phyloP scores from a whole-genome alignment of 2,797 vertebrate genomes.

The Crocidura indochinensis region DNA sequence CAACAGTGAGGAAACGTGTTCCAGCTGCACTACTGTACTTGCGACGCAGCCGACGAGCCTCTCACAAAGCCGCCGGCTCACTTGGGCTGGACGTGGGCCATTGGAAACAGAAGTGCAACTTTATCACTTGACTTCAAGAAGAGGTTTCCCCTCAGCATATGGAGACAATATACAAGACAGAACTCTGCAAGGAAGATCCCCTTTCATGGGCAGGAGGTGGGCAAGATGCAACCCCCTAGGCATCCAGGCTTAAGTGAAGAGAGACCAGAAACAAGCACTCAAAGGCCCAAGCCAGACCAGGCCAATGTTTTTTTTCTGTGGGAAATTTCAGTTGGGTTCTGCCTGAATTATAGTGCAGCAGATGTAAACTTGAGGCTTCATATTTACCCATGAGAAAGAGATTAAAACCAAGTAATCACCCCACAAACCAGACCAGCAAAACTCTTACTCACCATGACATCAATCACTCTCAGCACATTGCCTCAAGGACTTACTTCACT shows the following conservation, averaged over 20 bases:
- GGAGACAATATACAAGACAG: conserved; percentile 73
- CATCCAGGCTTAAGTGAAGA: not conserved
- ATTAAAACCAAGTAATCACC: conserved; percentile 3
- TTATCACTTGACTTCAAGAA: conserved; percentile 84
- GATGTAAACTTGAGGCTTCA: conserved; percentile 52
- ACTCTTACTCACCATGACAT: not conserved
- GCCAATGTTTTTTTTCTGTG: not conserved
- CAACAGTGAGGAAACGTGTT: conserved; percentile 80
- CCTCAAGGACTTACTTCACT: not conserved
- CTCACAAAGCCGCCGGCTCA: conserved; percentile 74
- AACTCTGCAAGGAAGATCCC: conserved; percentile 22
- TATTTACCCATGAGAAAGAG: conserved; percentile 44
- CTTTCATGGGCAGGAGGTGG: not conserved
- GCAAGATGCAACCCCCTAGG: not conserved
- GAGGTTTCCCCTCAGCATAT: conserved; percentile 75
- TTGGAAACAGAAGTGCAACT: conserved; percentile 85
- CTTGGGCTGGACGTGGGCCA: conserved; percentile 79
- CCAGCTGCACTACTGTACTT: conserved; percentile 79
- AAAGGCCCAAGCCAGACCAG: not conserved
- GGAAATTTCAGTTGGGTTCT: conserved; percentile 28
- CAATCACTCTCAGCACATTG: not conserved
- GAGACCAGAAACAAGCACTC: not conserved
- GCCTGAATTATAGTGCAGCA: conserved; percentile 20
- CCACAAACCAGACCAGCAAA: conserved; percentile 36
- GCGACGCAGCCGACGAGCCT: conserved; percentile 66